Conservation (phyloP, 1,140 invertebrate species). For the Sitobion miscanthi region DNA sequence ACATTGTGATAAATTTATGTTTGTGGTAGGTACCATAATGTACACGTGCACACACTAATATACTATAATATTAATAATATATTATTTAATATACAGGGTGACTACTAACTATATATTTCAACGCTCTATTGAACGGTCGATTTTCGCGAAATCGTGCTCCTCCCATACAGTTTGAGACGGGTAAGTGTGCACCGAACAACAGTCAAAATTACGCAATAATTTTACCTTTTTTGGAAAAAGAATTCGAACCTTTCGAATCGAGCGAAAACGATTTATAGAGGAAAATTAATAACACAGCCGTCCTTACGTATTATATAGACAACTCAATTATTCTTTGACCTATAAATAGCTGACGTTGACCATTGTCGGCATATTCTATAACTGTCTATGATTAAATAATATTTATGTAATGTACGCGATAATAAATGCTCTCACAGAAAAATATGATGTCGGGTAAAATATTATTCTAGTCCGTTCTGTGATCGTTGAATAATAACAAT, state of each 20-base stretch:
- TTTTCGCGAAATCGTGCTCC: neutral
- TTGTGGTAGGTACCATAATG: neutral
- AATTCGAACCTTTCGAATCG: neutral
- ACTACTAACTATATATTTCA: neutral
- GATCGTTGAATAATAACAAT: too few species aligned
- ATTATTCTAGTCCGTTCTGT: too few species aligned
- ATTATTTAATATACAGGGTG: neutral
- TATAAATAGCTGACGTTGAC: neutral
- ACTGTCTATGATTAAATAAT: neutral
- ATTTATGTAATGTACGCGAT: neutral
- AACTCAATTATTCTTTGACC: neutral
- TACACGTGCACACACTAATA: neutral
- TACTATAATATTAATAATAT: neutral
- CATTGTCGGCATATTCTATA: neutral
- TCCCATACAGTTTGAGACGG: neutral
- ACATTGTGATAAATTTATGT: conserved; percentile 50
- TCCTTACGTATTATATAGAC: neutral
- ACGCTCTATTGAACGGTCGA: neutral
- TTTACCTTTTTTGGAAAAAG: neutral
- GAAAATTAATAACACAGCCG: neutral
- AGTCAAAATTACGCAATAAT: neutral
- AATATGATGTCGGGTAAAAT: neutral
- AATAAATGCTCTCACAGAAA: neutral
- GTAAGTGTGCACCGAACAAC: neutral
- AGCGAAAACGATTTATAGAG: neutral